Base-by-base conservation (phyloP, 2,797 vertebrate species). In the Gymnoscopelus microlampas region DNA sequence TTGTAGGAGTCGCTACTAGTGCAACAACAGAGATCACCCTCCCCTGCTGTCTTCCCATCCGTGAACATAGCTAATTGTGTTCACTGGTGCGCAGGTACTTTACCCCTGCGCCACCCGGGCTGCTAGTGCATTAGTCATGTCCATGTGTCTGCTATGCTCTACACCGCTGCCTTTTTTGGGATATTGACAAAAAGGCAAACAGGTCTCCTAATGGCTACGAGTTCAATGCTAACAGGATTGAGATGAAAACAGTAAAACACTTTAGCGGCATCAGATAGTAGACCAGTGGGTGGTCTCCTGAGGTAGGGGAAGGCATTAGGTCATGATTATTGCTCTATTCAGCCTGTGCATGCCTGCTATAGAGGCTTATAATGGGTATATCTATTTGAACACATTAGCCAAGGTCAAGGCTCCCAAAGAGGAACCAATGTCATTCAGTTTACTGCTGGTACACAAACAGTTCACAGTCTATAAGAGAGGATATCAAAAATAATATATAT, bases 191-290 rank as follows among this genome's bases (percentile, higher is more conserved):
- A 69, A 49, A 53, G 51, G 78, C 56, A 60, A 70, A 61, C 39
- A 78, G 59, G 39, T 53, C 60, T 65, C 26, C 62, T 89, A 90
- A 88, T 87, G 83, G 86, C 77, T 71, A 55, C 0, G 53, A 54
- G 83, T 76, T 92, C 91, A 78, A 91, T 91, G 82, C 84, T 90
- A 92, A 92, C 85, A 77, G 82, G 81, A 80, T 91, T 78, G 80
- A 71, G 83, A 84, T 80, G 79, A 87, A 79, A 88, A 84, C 71
- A 84, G 70, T 71, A 75, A 66, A 89, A 90, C 88, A 90, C 87
- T 90, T 86, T 87, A 59, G 84, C 68, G 64, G 74, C 82, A 86
- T 84, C 81, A 78, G 81, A 77, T 74, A 60, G 78, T 55, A 73
- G 79, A 76, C 57, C 77, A 56, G 68, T 1, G 56, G 78, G 55